Conservation (phyloP, 2,113 vertebrate genomes). For the Dipodomys ordii region DNA sequence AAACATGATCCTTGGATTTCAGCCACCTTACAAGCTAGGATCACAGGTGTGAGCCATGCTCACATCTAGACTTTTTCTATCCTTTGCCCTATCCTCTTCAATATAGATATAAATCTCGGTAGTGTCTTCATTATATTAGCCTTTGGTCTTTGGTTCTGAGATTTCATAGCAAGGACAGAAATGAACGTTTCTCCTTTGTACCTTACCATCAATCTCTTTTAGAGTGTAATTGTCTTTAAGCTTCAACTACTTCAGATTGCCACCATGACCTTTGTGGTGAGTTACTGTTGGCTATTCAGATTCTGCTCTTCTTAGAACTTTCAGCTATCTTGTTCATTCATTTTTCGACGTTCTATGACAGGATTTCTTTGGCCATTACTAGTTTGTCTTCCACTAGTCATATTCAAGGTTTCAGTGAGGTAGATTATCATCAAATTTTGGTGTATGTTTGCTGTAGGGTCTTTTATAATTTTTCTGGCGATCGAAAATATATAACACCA, state of each 20-base stretch:
- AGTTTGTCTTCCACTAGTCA: neutral
- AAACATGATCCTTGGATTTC: no score
- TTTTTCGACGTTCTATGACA: neutral
- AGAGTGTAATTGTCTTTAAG: neutral
- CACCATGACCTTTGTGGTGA: neutral
- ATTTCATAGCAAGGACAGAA: neutral
- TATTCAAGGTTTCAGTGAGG: neutral
- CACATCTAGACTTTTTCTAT: no score
- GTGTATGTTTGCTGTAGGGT: neutral
- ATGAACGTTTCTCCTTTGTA: neutral
- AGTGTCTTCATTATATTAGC: neutral
- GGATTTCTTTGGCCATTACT: neutral
- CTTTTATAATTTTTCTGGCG: neutral
- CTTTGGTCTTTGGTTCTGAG: neutral
- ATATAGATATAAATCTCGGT: neutral
- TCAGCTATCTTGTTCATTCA: neutral
- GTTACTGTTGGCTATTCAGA: neutral
- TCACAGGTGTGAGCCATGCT: no score
- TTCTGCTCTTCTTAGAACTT: neutral
- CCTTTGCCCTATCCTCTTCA: neutral
- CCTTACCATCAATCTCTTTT: neutral
- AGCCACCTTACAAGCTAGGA: no score
- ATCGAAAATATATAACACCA: neutral
- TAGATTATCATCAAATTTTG: neutral
- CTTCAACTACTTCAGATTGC: neutral